These are phyloP conservation scores for Hemibagrus guttatus DNA, from an alignment of 2,797 vertebrate species.

Conservation along the genomic window DNA sequence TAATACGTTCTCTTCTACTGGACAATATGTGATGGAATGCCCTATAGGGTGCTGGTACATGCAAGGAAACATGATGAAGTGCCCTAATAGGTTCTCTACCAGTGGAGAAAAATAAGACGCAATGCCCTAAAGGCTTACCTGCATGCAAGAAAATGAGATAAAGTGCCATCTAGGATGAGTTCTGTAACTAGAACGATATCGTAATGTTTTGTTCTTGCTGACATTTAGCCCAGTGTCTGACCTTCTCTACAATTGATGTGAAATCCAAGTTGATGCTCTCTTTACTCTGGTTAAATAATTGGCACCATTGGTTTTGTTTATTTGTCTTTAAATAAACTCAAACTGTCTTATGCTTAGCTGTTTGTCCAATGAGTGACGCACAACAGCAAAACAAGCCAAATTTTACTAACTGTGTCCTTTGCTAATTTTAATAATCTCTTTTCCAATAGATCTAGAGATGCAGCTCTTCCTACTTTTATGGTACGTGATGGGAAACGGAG, in stretches of 20 bases:
- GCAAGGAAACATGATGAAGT: not conserved
- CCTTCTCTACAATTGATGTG: not conserved
- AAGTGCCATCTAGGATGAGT: not conserved
- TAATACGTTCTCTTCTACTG: not conserved
- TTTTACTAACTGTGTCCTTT: not conserved
- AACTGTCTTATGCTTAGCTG: not conserved
- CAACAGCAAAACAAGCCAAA: not conserved
- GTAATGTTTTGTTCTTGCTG: not conserved
- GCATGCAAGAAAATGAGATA: slow-evolving; percentile 1
- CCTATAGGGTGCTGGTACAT: not conserved
- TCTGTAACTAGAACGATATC: not conserved
- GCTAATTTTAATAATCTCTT: not conserved
- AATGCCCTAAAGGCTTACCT: not conserved
- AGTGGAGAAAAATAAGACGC: slow-evolving; percentile 3
- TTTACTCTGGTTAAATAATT: not conserved
- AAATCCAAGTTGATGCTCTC: not conserved
- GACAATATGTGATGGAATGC: not conserved
- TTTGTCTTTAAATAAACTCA: not conserved
- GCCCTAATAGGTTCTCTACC: not conserved
- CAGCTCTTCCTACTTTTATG: not conserved
- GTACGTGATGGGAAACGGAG: not conserved
- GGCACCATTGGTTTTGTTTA: not conserved
- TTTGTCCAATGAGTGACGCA: not conserved
- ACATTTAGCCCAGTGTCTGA: not conserved
- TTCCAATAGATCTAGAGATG: not conserved